Base-by-base conservation (phyloP, 2,888 invertebrate species). In the Ptychoptera albimana region DNA sequence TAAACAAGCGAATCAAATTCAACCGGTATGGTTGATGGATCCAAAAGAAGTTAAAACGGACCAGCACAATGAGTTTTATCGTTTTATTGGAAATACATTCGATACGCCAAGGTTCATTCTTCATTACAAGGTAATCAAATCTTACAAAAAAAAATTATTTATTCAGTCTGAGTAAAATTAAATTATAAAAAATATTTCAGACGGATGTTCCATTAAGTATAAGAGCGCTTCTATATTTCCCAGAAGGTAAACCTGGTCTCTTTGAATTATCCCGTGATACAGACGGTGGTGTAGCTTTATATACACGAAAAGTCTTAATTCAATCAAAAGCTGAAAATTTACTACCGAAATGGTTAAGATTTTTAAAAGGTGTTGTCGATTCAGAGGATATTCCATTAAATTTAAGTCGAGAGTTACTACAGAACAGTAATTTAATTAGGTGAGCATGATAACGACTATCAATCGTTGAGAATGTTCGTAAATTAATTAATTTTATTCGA, bases 351-450 rank as follows among this genome's bases (percentile, higher is more conserved):
- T 97, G 94, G 91, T 69, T 97, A 52, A 72, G 96, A 54, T 97
- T 97, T 66, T 72, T 97, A 2, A 92, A 92, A 75, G 96, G 94
- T 59, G 94, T 97, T 30, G 92, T 97, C 12, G 97, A 97, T 70
- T 94, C 93, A 1, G 97, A 97, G 71, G 97, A 97, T 66, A 94
- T 97, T 69, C 97, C 97, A 37, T 69, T 97, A 45, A 97, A 97
- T 74, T 72, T 97, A 48, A 96, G 94, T 60, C 74, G 97, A 58
- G 97, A 97, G 66, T 67, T 97, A 47, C 69, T 97, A 41, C 97
- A 97, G 67, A 94, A 97, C 57, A 92, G 91, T 63, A 75, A 79
- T 16, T 70, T 97, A 4, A 92, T 97, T 52, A 76, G 73, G 84
- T 57, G 43, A 46, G 49, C 40, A 37, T 7, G 35, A 35, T 39